Base-by-base conservation (phyloP, 1,140 invertebrate genomes). In the Globodera rostochiensis region DNA sequence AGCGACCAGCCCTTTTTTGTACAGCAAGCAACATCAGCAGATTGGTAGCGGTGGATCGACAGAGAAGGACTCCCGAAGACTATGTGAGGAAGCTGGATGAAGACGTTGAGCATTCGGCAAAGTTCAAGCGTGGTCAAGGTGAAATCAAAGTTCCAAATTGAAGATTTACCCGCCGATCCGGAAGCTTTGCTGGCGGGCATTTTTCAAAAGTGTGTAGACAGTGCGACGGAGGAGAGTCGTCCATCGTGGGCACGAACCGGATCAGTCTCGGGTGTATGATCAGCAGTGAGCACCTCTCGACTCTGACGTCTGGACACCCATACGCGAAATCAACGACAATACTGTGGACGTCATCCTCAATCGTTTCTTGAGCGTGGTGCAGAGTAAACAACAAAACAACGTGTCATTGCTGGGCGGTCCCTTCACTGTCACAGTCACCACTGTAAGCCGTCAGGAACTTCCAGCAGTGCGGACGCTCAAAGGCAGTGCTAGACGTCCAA, bases 211-310 rank as follows among this genome's bases (percentile, higher is more conserved):
- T 53, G 53, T 15, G 2, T 53, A 19, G 57, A 64, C 15, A 11
- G 15, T 19, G 57, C 53, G 53, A 6, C 46, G 9, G 73, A 47
- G 25, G 73, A 74, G 60, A 49, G 73, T 47, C 9, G 45, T 21
- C n/a, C n/a, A 74, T 1, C 50, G 46, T 2, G 73, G 73, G 6
- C 21, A 74, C 45, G 15, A 36, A 9, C n/a, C 73, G 9, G 73
- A 74, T 11, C 45, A n/a, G 60, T 0, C 73, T 74, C 1, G 73
- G 73, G 8, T 74, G 73, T 13, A 25, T 74, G 21, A 74, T 74
- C 25, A 74, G 45, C 36, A 74, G 73, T 45, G 73, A 74, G 60
- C 60, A 36, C 7, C 3, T 53, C 1, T 11, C 3, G 2, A 9
- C 53, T 53, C 1, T 1, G 53, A 53, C 53, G 15, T 53, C 0